Evolutionary conservation across 2,113 vertebrate species (phyloP).

Genomic region (Progne subis): DNA sequence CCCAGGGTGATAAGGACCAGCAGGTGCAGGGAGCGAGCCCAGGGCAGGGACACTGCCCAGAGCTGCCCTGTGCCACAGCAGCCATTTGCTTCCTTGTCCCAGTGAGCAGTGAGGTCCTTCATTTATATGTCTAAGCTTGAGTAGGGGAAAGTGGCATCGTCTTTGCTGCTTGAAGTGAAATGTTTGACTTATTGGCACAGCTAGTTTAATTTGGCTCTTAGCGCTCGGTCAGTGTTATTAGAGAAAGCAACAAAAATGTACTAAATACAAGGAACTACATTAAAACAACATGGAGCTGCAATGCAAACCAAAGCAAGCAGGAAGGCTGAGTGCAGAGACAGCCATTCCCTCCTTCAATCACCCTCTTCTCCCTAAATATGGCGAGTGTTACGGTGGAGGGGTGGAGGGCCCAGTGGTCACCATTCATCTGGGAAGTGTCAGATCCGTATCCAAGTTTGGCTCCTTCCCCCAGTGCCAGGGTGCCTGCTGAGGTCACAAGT

Average conservation of each 20-base stretch:
- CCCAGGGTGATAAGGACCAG: not conserved
- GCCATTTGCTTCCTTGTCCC: not conserved
- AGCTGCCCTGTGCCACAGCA: not conserved
- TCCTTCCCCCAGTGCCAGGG: not conserved
- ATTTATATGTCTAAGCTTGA: not conserved
- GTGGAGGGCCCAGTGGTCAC: not conserved
- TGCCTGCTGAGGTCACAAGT: not conserved
- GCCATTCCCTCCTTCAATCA: not conserved
- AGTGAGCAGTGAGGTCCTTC: not conserved
- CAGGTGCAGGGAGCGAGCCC: not conserved
- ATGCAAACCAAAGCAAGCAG: not conserved
- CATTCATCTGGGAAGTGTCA: not conserved
- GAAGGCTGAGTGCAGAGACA: not conserved
- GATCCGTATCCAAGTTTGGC: not conserved
- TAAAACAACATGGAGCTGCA: conserved; percentile 24
- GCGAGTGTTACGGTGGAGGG: not conserved
- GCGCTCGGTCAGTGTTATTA: conserved; percentile 8
- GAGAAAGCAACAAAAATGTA: conserved; percentile 52
- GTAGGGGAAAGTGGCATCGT: not conserved
- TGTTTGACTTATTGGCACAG: conserved; percentile 37
- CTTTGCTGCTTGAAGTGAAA: conserved; percentile 14
- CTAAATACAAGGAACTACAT: conserved; percentile 40
- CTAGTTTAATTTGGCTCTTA: conserved; percentile 60
- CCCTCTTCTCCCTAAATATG: not conserved
- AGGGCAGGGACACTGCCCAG: not conserved